phyloP scores from a whole-genome alignment of 2,113 vertebrate genomes.

The Neofelis nebulosa region DNA sequence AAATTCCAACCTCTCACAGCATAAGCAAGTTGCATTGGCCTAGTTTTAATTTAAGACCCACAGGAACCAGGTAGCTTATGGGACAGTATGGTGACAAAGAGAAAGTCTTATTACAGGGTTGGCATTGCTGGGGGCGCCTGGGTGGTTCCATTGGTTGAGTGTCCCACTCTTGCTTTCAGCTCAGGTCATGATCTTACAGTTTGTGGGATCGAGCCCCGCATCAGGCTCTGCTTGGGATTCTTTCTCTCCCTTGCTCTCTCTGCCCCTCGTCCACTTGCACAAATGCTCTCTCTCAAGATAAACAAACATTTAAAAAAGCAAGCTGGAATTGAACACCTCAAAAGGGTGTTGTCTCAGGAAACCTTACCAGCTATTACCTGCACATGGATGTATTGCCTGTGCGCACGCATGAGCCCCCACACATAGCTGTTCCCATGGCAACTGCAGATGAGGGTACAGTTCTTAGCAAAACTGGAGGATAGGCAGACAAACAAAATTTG shows the following conservation, averaged over 20 bases:
- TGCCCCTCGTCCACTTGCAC: too few species aligned
- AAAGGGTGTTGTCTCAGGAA: neutral
- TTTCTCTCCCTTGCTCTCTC: too few species aligned
- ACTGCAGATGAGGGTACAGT: neutral
- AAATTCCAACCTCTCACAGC: neutral
- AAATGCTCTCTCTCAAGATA: too few species aligned
- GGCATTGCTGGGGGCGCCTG: neutral
- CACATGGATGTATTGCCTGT: neutral
- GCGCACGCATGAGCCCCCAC: accelerated
- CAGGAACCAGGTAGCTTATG: neutral
- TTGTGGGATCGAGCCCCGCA: too few species aligned
- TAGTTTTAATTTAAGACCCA: constrained; percentile 15
- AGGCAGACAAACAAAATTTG: neutral
- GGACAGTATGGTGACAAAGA: neutral
- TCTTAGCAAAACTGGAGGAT: neutral
- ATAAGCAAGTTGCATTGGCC: neutral
- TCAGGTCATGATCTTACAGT: too few species aligned
- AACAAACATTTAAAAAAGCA: too few species aligned
- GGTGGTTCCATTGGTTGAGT: too few species aligned
- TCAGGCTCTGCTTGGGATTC: too few species aligned
- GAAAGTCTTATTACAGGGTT: neutral
- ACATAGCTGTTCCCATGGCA: neutral
- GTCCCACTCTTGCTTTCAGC: too few species aligned
- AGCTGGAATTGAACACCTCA: neutral
- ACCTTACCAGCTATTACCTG: neutral